These are phyloP conservation scores for Elmis aenea DNA, from an alignment of 2,888 invertebrate genomes.

Conservation along the genomic window DNA sequence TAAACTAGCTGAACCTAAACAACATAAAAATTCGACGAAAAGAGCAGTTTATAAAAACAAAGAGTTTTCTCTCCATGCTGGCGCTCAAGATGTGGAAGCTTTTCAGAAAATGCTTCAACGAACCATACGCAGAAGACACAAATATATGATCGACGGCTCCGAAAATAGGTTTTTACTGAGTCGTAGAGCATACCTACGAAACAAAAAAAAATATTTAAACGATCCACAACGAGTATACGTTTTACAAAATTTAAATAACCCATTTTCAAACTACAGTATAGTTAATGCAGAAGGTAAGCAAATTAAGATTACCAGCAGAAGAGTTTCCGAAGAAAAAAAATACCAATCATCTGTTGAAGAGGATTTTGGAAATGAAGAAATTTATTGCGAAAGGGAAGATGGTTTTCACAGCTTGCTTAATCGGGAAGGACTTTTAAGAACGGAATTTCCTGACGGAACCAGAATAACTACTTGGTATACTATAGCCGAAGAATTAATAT, in stretches of 20 bases:
- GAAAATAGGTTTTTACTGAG: slow-evolving; percentile 14
- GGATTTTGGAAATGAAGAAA: slow-evolving; percentile 17
- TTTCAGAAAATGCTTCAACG: slow-evolving; percentile 14
- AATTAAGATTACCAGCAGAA: slow-evolving; percentile 4
- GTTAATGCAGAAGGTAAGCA: slow-evolving; percentile 12
- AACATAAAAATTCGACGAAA: not conserved
- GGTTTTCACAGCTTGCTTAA: slow-evolving; percentile 17
- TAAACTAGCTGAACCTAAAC: no score
- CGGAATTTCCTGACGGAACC: slow-evolving; percentile 20
- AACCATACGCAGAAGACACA: slow-evolving; percentile 13
- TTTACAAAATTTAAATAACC: slow-evolving; percentile 4
- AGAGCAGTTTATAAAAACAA: not conserved
- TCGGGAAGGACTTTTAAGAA: slow-evolving; percentile 12
- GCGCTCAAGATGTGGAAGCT: slow-evolving; percentile 6
- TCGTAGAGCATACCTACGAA: slow-evolving; percentile 6
- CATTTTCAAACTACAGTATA: slow-evolving; percentile 13
- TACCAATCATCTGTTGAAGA: slow-evolving; percentile 8
- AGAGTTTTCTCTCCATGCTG: slow-evolving; percentile 8
- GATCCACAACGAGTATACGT: slow-evolving; percentile 12
- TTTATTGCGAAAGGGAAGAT: slow-evolving; percentile 16
- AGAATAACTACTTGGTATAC: slow-evolving; percentile 17
- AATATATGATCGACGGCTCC: slow-evolving; percentile 13
- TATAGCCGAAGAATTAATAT: slow-evolving; percentile 3
- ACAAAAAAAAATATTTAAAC: slow-evolving; percentile 9
- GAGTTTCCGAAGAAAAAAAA: slow-evolving; percentile 10